A percentile compares a stretch with the other conserved stretches of the same genome.
Evolutionary conservation across 1,140 invertebrate genomes (phyloP).

Genomic region (Drosophila sp.): DNA sequence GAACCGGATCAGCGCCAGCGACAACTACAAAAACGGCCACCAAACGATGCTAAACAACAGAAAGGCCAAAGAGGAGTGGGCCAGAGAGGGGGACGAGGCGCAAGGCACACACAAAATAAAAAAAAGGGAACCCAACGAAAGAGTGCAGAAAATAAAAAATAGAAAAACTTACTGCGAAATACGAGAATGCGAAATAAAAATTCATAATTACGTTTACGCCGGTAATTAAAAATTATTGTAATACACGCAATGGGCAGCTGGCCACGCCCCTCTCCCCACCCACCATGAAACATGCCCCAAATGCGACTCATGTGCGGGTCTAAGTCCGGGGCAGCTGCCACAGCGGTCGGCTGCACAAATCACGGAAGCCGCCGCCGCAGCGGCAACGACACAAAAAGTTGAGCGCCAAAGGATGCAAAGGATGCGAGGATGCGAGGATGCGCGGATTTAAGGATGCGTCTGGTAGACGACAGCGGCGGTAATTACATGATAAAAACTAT

Average conservation of each 20-base stretch:
- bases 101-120: too few species aligned
- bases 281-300: not conserved
- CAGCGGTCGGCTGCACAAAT: constrained; percentile 67
- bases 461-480: constrained; percentile 73
- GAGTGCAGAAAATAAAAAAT: constrained; percentile 8
- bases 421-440: constrained; percentile 13
- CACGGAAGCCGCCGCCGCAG: constrained; percentile 62
- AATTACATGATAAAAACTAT: constrained; percentile 83
- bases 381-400: constrained; percentile 37
- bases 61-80: constrained; percentile 23
- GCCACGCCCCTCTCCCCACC: constrained; percentile 46
- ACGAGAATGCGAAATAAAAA: constrained; percentile 77
- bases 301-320: constrained; percentile 44
- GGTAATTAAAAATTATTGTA: constrained; percentile 85
- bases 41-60: constrained; percentile 47
- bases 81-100: not conserved
- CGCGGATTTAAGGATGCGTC: constrained; percentile 52
- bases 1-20: constrained; percentile 75
- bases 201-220: constrained; percentile 85
- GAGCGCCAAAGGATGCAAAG: constrained; percentile 17
- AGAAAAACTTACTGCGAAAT: constrained; percentile 33
- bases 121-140: not conserved
- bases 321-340: constrained; percentile 37
- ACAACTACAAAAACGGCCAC: constrained; percentile 48
- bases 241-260: constrained; percentile 79